Evolutionary conservation across 1,140 invertebrate genomes (phyloP).

Genomic region (Zophobas morio): DNA sequence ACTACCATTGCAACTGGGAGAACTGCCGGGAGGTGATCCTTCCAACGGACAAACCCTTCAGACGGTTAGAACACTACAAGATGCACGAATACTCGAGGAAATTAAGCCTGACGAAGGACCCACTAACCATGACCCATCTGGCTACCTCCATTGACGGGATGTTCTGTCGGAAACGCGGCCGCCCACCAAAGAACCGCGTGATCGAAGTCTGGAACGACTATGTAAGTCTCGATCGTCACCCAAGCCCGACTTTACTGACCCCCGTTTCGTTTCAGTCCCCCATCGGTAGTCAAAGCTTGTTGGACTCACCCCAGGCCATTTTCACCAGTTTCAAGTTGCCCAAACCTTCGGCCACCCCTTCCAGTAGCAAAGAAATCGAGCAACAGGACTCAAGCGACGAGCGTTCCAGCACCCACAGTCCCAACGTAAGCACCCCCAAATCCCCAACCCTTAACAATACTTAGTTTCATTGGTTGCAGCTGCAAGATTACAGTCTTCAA

Average conservation of each 20-base stretch:
- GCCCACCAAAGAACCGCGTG: conserved; percentile 92
- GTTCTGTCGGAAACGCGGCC: conserved; percentile 91
- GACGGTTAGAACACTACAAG: conserved; percentile 90
- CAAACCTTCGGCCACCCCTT: conserved; percentile 74
- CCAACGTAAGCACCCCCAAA: conserved; percentile 54
- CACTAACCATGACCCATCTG: conserved; percentile 75
- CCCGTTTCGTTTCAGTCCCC: conserved; percentile 55
- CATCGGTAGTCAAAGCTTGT: conserved; percentile 70
- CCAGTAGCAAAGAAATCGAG: conserved; percentile 69
- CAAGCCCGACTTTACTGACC: conserved; percentile 43
- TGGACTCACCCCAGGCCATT: conserved; percentile 87
- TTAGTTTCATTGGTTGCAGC: conserved; percentile 45
- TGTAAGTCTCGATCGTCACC: too few relatives aligned
- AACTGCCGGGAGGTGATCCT: conserved; percentile 89
- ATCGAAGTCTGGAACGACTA: conserved; percentile 91
- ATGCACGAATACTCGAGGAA: conserved; percentile 81
- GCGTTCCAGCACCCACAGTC: conserved; percentile 59
- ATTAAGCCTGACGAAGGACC: conserved; percentile 71
- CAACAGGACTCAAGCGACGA: conserved; percentile 63
- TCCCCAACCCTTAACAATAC: not conserved
- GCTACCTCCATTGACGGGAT: conserved; percentile 87
- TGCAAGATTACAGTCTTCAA: conserved; percentile 61
- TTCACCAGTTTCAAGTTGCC: conserved; percentile 94
- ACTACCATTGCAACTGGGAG: conserved; percentile 92
- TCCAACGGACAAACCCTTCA: conserved; percentile 87